These are phyloP conservation scores for Brenthis daphne DNA, from an alignment of 2,888 invertebrate species.

Conservation along the genomic window DNA sequence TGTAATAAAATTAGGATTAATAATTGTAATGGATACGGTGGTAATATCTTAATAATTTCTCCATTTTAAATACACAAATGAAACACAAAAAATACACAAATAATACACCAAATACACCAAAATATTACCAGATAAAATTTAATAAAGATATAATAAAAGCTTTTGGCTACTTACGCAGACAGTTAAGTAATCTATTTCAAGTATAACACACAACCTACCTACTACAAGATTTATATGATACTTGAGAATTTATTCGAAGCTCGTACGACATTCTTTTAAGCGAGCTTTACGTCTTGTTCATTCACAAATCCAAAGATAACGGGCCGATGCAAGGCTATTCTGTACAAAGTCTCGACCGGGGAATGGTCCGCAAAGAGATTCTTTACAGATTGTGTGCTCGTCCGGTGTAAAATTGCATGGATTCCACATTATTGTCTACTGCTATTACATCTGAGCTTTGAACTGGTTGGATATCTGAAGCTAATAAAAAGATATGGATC, in stretches of 20 bases:
- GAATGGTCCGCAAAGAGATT: constrained; percentile 51
- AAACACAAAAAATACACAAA: too few relatives aligned
- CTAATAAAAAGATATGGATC: background rate
- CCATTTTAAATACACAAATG: background rate
- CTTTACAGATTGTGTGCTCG: constrained; percentile 53
- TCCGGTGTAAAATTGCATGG: constrained; percentile 52
- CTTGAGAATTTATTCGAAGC: constrained; percentile 10
- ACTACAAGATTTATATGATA: constrained; percentile 1
- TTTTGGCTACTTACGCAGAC: constrained; percentile 4
- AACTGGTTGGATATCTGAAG: constrained; percentile 10
- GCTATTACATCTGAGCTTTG: constrained; percentile 34
- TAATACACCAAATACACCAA: too few relatives aligned
- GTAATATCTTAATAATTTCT: too few relatives aligned
- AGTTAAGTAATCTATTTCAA: constrained; percentile 3
- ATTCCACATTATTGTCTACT: constrained; percentile 39
- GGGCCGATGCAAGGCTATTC: constrained; percentile 42
- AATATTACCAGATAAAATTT: background rate
- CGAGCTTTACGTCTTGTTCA: constrained; percentile 63
- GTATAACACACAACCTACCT: background rate
- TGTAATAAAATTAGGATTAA: too few relatives aligned
- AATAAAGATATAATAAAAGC: background rate
- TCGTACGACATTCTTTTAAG: constrained; percentile 52
- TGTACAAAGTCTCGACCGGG: constrained; percentile 50
- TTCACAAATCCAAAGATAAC: constrained; percentile 66
- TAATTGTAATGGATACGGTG: too few relatives aligned